phyloP scores from a whole-genome alignment of 2,797 vertebrate species.

The Tenualosa ilisha region DNA sequence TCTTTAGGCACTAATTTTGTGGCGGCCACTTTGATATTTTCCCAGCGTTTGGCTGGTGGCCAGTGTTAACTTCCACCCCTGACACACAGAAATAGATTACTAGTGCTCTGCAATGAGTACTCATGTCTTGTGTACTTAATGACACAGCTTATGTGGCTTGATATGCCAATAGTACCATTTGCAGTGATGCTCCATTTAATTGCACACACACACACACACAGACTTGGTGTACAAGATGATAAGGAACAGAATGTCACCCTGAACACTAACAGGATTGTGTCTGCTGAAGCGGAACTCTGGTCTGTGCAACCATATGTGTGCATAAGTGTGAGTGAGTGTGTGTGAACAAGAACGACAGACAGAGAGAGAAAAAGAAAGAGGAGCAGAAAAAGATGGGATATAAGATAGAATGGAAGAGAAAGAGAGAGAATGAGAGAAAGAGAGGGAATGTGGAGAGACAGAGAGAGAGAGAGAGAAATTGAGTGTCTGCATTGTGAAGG shows the following conservation, averaged over 20 bases:
- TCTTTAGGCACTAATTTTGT: too few relatives aligned
- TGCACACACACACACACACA: too few relatives aligned
- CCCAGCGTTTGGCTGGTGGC: too few relatives aligned
- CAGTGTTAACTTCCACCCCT: too few relatives aligned
- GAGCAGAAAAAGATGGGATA: neutral
- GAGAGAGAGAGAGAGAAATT: neutral
- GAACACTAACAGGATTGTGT: conserved; percentile 74
- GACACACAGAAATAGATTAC: neutral
- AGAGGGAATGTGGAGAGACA: neutral
- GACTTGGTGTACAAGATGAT: conserved; percentile 32
- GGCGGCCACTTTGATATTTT: too few relatives aligned
- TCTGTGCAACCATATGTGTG: conserved; percentile 62
- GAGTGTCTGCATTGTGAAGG: neutral
- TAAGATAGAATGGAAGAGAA: neutral
- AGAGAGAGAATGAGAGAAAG: neutral
- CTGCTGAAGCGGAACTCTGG: conserved; percentile 67
- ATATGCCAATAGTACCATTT: conserved; percentile 10
- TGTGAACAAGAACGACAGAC: neutral
- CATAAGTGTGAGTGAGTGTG: conserved; percentile 39
- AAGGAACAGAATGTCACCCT: conserved; percentile 60
- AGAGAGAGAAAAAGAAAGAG: neutral
- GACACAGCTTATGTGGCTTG: neutral
- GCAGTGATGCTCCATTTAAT: neutral
- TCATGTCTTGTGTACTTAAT: neutral
- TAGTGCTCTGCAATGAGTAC: neutral